Evolutionary conservation across 1,140 invertebrate genomes (phyloP), one percentile per base, ranked within the genome.

Genomic region (Bradynema listronoti): DNA sequence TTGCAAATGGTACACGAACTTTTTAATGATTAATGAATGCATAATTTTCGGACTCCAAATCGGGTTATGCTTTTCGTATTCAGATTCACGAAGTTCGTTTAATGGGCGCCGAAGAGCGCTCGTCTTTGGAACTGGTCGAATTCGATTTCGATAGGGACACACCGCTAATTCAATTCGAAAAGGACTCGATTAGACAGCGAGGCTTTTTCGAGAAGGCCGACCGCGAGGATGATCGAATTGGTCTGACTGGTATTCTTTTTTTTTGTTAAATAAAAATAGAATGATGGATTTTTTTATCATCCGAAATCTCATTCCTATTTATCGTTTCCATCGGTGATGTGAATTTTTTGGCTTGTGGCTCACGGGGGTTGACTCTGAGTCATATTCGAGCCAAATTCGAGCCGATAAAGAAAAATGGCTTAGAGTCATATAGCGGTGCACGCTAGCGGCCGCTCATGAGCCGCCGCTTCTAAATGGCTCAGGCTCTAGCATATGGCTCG

Each of bases 171-270:
- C 33, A 43, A 11, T 55, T 55, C 27, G 52, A 55, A n/a, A 55
- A 55, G n/a, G 33, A 55, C 32, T 55, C 22, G n/a, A 55, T 55
- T 16, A 30, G 52, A 43, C 33, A 55, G 32, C n/a, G 25, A 19
- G 47, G 47, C 2, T 43, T 55, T 11, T 55, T 50, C 43, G 52
- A 55, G 32, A 55, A 50, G 43, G 52, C 52, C 3, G 52, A 55
- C 43, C 27, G 52, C 2, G 52, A 55, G 52, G 52, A 55, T 55
- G 52, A 55, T 4, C 22, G 52, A 16, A 46, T 55, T 16, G 52
- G 52, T 2, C 33, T 55, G 14, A 55, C 52, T 16, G 52, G 52
- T 55, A 16, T 5, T 2, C 3, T 19, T 24, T 43, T 3, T 55
- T 11, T 19, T 39, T 39, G 36, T 39, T 39, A 39, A 14, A 14